phyloP scores from a whole-genome alignment of 2,797 vertebrate species.

The Enteromius afrohamiltoni region DNA sequence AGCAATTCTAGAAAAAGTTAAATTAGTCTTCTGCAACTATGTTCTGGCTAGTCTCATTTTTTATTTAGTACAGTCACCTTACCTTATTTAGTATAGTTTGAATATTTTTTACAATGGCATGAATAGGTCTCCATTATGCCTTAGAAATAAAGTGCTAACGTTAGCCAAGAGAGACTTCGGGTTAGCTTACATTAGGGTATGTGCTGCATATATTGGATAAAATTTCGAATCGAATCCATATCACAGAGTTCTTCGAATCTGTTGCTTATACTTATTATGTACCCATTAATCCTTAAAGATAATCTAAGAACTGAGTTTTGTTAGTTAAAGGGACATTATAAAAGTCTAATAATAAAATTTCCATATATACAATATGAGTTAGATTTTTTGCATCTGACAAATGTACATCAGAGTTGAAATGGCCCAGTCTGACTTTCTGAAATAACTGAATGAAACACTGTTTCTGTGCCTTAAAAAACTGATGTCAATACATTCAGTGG shows the following conservation, averaged over 20 bases:
- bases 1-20: slow-evolving; percentile 3
- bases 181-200: not conserved
- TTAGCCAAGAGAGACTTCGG: not conserved
- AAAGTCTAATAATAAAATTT: not conserved
- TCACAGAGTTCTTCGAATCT: not conserved
- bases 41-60: not conserved
- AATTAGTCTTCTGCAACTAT: slow-evolving; percentile 10
- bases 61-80: not conserved
- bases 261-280: not conserved
- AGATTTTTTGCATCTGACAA: not conserved
- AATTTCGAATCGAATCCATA: not conserved
- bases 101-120: not conserved
- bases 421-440: not conserved
- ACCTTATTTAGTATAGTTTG: not conserved
- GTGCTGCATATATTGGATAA: not conserved
- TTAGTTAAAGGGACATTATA: not conserved
- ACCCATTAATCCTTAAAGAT: not conserved
- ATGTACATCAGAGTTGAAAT: too few relatives aligned
- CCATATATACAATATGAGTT: not conserved
- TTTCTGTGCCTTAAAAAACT: too few relatives aligned
- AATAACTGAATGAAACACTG: not conserved
- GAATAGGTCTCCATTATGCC: not conserved
- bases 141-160: not conserved
- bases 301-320: not conserved
- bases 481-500: not conserved